phyloP scores from a whole-genome alignment of 2,113 vertebrate species.

The Paramisgurnus dabryanus region DNA sequence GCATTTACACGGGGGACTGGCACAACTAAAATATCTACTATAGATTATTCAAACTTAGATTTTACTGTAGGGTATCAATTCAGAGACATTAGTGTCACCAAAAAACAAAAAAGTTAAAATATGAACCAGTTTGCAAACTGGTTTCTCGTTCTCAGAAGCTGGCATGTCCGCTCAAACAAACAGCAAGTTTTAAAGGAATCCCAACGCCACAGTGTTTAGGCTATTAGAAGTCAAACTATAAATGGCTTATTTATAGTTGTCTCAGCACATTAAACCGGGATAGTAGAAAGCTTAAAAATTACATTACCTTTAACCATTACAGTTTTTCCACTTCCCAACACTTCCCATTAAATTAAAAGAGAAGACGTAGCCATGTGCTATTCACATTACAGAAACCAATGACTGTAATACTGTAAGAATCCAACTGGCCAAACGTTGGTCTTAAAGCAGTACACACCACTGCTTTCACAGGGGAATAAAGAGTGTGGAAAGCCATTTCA shows the following conservation, averaged over 20 bases:
- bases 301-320: not conserved
- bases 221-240: not conserved
- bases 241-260: not conserved
- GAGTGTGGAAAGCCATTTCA: slow-evolving; percentile 28
- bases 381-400: slow-evolving; percentile 10
- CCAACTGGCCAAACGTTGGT: slow-evolving; percentile 37
- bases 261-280: not conserved
- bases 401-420: slow-evolving; percentile 10
- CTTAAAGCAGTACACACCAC: slow-evolving; percentile 18
- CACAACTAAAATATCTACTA: not conserved
- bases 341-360: slow-evolving; percentile 2
- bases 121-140: not conserved
- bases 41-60: not conserved
- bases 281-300: not conserved
- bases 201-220: not conserved
- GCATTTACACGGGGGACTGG: slow-evolving; percentile 14
- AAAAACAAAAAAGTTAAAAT: not conserved
- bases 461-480: slow-evolving; percentile 19
- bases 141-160: not conserved
- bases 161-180: not conserved
- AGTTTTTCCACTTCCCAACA: slow-evolving; percentile 3
- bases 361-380: slow-evolving; percentile 6
- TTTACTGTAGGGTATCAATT: no score
- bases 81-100: not conserved
- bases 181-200: not conserved